Percentiles rank a stretch among this genome's conserved stretches.
Conservation (phyloP, 2,113 vertebrate genomes). For the Noctilio leporinus region DNA sequence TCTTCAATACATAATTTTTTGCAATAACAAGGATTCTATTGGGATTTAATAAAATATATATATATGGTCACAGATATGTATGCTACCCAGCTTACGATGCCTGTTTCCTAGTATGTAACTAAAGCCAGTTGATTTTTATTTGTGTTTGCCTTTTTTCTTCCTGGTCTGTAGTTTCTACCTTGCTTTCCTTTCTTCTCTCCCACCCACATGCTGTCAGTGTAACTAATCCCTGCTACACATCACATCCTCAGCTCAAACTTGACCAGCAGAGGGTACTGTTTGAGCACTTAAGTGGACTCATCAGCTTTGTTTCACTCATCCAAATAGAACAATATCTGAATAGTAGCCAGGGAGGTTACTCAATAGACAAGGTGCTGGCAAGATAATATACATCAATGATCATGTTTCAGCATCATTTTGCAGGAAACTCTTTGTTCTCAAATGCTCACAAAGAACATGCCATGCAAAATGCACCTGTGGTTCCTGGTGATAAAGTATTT, state of each 20-base stretch:
- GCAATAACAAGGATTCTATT: background rate
- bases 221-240: background rate
- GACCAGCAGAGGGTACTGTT: constrained; percentile 79
- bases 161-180: background rate
- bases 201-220: background rate
- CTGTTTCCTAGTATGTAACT: background rate
- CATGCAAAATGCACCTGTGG: background rate
- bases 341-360: background rate
- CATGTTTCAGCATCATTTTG: constrained; percentile 48
- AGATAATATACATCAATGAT: background rate
- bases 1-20: background rate
- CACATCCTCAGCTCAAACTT: background rate
- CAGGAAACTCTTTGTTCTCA: constrained; percentile 52
- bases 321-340: background rate
- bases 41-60: background rate
- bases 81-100: background rate
- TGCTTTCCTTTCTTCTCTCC: background rate
- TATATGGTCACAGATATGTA: background rate
- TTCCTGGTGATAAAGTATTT: background rate
- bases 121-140: background rate
- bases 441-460: background rate
- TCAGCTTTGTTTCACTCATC: background rate
- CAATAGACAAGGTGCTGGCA: background rate
- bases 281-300: constrained; percentile 57
- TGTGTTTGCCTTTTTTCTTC: background rate